These are phyloP conservation scores for Caenorhabditis panamensis DNA, from an alignment of 2,888 invertebrate species.

Conservation along the genomic window DNA sequence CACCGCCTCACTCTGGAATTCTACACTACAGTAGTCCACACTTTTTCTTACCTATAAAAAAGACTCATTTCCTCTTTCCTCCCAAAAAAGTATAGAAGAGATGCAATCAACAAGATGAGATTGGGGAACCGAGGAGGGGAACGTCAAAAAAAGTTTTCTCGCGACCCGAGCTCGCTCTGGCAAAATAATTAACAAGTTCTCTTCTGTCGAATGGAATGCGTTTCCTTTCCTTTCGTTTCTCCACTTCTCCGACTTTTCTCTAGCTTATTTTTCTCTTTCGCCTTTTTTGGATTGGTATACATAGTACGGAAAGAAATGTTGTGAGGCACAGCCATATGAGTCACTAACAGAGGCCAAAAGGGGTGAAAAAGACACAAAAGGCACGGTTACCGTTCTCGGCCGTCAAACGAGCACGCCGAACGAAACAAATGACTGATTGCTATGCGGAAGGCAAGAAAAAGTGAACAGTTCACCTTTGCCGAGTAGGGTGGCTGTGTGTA, in stretches of 20 bases:
- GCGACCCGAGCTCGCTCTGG: slow-evolving; percentile 16
- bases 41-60: slow-evolving; percentile 34
- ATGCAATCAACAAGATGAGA: slow-evolving; percentile 60
- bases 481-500: too few species aligned
- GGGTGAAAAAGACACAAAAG: slow-evolving; percentile 28
- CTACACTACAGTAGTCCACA: slow-evolving; percentile 21
- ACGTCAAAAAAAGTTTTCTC: slow-evolving; percentile 32
- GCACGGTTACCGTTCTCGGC: slow-evolving; percentile 39
- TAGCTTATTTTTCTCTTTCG: neutral
- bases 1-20: neutral
- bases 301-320: slow-evolving; percentile 24
- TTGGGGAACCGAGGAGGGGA: slow-evolving; percentile 32
- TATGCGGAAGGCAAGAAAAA: slow-evolving; percentile 9
- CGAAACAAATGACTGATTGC: slow-evolving; percentile 14
- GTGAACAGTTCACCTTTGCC: too few species aligned
- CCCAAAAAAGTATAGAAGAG: slow-evolving; percentile 19
- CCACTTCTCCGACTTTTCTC: slow-evolving; percentile 14
- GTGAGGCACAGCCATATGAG: slow-evolving; percentile 26
- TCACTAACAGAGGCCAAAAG: slow-evolving; percentile 21
- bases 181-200: slow-evolving; percentile 56
- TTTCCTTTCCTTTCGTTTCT: slow-evolving; percentile 7
- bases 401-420: slow-evolving; percentile 14
- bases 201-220: slow-evolving; percentile 23
- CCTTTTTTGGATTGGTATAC: slow-evolving; percentile 34
- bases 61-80: slow-evolving; percentile 49